Conservation (phyloP, 1,140 invertebrate species). For the Lordiphosa mommai region DNA sequence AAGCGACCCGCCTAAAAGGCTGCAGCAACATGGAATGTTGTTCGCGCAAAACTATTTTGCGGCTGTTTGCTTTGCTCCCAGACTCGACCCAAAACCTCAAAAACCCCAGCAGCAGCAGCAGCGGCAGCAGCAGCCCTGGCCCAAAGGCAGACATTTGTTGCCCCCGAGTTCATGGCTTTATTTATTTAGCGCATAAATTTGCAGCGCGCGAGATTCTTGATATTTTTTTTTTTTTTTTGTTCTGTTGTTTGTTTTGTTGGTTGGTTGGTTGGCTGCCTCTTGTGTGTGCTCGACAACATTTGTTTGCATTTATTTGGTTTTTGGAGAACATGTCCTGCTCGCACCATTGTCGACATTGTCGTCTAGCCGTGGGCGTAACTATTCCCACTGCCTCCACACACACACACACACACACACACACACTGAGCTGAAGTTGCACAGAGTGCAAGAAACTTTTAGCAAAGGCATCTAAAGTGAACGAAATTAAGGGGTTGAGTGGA, state of each 20-base stretch:
- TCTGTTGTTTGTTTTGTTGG: not conserved
- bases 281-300: slow-evolving; percentile 50
- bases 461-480: not conserved
- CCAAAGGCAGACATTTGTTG: slow-evolving; percentile 51
- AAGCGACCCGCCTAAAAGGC: slow-evolving; percentile 42
- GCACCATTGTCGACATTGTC: slow-evolving; percentile 7
- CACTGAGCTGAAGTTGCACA: not conserved
- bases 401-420: slow-evolving; percentile 6
- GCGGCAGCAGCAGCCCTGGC: slow-evolving; percentile 3
- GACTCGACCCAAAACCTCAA: slow-evolving; percentile 15
- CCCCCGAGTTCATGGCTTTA: slow-evolving; percentile 70
- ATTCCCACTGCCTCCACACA: not conserved
- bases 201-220: slow-evolving; percentile 47
- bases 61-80: slow-evolving; percentile 63
- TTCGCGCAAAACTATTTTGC: slow-evolving; percentile 66
- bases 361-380: slow-evolving; percentile 33
- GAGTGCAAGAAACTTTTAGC: slow-evolving; percentile 17
- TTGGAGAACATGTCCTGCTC: slow-evolving; percentile 22
- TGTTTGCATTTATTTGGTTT: slow-evolving; percentile 74
- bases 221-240: slow-evolving; percentile 9
- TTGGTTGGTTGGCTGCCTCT: slow-evolving; percentile 15
- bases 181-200: slow-evolving; percentile 78
- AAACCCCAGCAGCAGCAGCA: slow-evolving; percentile 8
- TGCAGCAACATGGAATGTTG: slow-evolving; percentile 21
- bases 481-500: no score